Conservation (phyloP, 2,888 invertebrate genomes). For the Drosophila lacicola region DNA sequence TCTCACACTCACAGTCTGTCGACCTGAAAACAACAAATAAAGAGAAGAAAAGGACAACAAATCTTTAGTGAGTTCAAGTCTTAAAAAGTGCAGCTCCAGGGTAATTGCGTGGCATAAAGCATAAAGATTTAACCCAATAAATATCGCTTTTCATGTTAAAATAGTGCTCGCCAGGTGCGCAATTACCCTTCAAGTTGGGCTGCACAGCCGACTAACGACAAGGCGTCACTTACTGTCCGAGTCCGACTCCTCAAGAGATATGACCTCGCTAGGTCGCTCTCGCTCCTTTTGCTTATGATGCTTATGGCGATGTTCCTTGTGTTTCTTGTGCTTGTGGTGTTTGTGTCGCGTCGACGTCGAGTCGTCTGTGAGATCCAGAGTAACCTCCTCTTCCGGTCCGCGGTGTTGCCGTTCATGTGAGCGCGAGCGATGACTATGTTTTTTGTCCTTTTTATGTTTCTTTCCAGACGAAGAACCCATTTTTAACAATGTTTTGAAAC, state of each 20-base stretch:
- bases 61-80: constrained; percentile 65
- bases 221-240: constrained; percentile 84
- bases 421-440: constrained; percentile 78
- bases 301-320: constrained; percentile 81
- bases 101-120: constrained; percentile 47
- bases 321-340: constrained; percentile 76
- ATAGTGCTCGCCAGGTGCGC: constrained; percentile 28
- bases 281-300: constrained; percentile 66
- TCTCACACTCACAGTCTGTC: constrained; percentile 55
- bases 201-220: constrained; percentile 26
- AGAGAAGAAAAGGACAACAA: constrained; percentile 69
- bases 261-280: constrained; percentile 73
- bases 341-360: constrained; percentile 70
- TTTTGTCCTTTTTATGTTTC: constrained; percentile 85
- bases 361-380: constrained; percentile 68
- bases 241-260: constrained; percentile 82
- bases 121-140: constrained; percentile 29
- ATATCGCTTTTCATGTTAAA: constrained; percentile 66
- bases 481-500: constrained; percentile 30
- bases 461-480: constrained; percentile 85
- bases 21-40: constrained; percentile 61
- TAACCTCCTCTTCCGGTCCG: constrained; percentile 59
- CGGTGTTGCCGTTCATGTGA: constrained; percentile 61
- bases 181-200: constrained; percentile 45
- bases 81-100: constrained; percentile 68